phyloP scores from a whole-genome alignment of 2,888 invertebrate species.

The Aleiodes leptofemur region DNA sequence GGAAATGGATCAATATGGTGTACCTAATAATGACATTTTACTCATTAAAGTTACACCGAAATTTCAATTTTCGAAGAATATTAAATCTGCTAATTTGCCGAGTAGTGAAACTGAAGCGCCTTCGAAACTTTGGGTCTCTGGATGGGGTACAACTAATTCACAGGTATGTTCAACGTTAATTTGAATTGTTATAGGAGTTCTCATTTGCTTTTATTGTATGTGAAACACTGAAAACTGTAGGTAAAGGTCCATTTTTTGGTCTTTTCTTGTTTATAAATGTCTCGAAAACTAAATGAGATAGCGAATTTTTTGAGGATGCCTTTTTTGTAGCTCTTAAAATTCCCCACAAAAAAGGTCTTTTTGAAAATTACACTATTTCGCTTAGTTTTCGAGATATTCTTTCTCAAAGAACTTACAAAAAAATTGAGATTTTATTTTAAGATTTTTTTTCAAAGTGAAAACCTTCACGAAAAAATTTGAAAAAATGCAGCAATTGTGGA shows the following conservation, averaged over 20 bases:
- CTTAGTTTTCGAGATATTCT: not conserved
- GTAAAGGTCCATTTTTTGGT: too few relatives aligned
- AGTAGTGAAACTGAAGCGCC: constrained; percentile 46
- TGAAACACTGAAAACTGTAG: too few relatives aligned
- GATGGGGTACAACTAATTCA: constrained; percentile 58
- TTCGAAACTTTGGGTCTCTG: constrained; percentile 54
- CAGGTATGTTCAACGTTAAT: constrained; percentile 17
- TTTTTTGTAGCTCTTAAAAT: too few relatives aligned
- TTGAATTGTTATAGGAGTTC: not conserved
- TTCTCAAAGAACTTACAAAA: not conserved
- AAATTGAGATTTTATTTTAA: not conserved
- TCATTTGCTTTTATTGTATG: too few relatives aligned
- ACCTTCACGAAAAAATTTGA: too few relatives aligned
- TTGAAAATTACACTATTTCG: too few relatives aligned
- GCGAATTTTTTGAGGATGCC: too few relatives aligned
- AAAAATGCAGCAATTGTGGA: too few relatives aligned
- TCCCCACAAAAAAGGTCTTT: too few relatives aligned
- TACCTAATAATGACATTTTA: constrained; percentile 58
- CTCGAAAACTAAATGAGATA: too few relatives aligned
- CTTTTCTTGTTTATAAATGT: not conserved
- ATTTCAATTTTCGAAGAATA: constrained; percentile 56
- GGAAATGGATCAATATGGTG: constrained; percentile 18
- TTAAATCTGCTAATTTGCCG: constrained; percentile 56
- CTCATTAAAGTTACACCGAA: constrained; percentile 55
- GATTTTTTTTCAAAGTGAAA: not conserved